Conservation (phyloP, 2,113 vertebrate genomes). For the Myotis davidii region DNA sequence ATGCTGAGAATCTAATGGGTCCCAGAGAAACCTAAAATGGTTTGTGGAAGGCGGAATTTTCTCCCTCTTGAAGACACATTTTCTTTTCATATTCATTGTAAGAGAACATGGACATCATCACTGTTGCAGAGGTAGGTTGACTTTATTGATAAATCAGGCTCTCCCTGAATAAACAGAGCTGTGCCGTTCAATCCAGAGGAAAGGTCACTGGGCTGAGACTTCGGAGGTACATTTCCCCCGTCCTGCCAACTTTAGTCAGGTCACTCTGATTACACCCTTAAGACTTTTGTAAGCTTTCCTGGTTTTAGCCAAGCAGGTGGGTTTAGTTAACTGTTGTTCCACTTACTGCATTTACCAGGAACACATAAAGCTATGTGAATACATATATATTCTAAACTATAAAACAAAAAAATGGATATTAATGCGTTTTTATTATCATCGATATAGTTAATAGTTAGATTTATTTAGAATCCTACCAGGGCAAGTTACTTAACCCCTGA, state of each 20-base stretch:
- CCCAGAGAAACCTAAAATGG: constrained; percentile 59
- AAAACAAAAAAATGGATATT: not conserved
- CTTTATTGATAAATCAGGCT: constrained; percentile 23
- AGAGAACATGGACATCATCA: constrained; percentile 6
- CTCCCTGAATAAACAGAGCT: not conserved
- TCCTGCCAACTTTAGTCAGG: not conserved
- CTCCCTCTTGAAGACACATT: not conserved
- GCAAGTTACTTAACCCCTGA: not conserved
- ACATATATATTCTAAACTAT: not conserved
- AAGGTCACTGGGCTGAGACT: not conserved
- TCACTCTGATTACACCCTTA: not conserved
- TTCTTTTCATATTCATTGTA: not conserved
- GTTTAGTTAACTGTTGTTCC: not conserved
- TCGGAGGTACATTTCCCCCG: not conserved
- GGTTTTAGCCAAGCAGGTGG: not conserved
- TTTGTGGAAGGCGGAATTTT: constrained; percentile 28
- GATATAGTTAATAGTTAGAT: not conserved
- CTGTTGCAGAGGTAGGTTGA: not conserved
- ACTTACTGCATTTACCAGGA: not conserved
- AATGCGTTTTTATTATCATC: not conserved
- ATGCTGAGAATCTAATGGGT: constrained; percentile 61
- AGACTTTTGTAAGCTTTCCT: not conserved
- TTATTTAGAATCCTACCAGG: not conserved
- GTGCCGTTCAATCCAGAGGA: not conserved
- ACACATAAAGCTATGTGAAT: not conserved